Base-by-base conservation (phyloP, 2,797 vertebrate genomes). In the Chrysocyon brachyurus region DNA sequence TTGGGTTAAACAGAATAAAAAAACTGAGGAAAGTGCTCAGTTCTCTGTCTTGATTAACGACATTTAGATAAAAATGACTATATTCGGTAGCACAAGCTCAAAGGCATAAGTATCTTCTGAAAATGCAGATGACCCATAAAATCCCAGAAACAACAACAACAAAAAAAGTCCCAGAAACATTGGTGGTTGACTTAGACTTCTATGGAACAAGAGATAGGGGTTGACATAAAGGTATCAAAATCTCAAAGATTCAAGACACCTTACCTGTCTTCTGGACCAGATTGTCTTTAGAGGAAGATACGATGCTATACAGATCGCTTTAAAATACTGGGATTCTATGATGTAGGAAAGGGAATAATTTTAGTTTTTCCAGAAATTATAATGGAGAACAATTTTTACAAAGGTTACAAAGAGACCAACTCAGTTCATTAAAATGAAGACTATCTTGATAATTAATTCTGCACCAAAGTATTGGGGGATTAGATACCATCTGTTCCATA, bases 381-480 rank as follows among this genome's bases (percentile, higher is more conserved):
- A 86, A 52, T 17, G 22, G 33, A 94, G n/a, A 66, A 49, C 26
- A 31, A 40, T 56, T 78, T 81, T 87, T 64, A 57, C 33, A 93
- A 79, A 66, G 9, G 8, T 87, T 83, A 89, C 28, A 91, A 89
- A 63, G 57, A 70, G 12, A 8, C 5, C 61, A 83, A 63, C 16
- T 66, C 5, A 31, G n/a, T 40, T 90, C 52, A 87, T 85, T 95
- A 75, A 87, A 94, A 84, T 68, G 46, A 83, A 59, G 36, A 78
- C 5, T 46, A 24, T 36, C 77, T 86, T 92, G 31, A 87, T 6
- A 77, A 59, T 87, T 72, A 84, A 22, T 46, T 54, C 8, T 77
- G 4, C 24, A 63, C 10, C 82, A 88, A 92, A 88, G n/a, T 28
- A 81, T 56, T 63, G 49, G 49, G 54, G 93, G 24, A 64, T 24